These are phyloP conservation scores for Cantharis flavilabris DNA, from an alignment of 2,888 invertebrate genomes.

Conservation along the genomic window DNA sequence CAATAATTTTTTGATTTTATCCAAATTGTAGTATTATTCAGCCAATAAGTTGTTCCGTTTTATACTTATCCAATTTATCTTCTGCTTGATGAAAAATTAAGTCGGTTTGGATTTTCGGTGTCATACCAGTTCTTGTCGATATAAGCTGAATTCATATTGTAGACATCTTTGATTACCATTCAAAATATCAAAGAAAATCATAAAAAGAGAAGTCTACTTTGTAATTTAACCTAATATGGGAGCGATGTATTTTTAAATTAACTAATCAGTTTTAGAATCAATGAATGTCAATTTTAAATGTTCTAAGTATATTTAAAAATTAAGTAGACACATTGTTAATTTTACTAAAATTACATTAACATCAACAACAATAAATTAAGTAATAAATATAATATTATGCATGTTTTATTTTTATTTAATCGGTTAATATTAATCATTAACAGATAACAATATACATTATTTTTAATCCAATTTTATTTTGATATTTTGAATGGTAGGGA, in stretches of 20 bases:
- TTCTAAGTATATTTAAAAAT: too few relatives aligned
- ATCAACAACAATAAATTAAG: too few relatives aligned
- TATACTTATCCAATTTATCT: neutral
- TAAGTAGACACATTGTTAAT: neutral
- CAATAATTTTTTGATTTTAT: neutral
- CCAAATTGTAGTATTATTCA: neutral
- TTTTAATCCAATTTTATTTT: neutral
- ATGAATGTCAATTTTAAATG: too few relatives aligned
- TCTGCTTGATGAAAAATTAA: neutral
- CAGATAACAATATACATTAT: too few relatives aligned
- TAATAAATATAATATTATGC: too few relatives aligned
- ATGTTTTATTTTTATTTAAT: too few relatives aligned
- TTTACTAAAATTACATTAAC: too few relatives aligned
- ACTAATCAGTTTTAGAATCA: too few relatives aligned
- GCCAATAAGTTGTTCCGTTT: neutral
- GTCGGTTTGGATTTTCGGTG: neutral
- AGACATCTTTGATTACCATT: neutral
- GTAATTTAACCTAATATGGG: too few relatives aligned
- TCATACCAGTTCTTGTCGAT: neutral
- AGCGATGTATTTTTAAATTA: too few relatives aligned
- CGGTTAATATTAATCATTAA: too few relatives aligned
- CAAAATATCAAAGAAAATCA: neutral
- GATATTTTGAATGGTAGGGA: neutral
- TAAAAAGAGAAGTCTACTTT: too few relatives aligned
- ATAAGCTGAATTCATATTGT: neutral